Base-by-base conservation (phyloP, 2,113 vertebrate genomes). In the Cyphomyrus discorhynchus region DNA sequence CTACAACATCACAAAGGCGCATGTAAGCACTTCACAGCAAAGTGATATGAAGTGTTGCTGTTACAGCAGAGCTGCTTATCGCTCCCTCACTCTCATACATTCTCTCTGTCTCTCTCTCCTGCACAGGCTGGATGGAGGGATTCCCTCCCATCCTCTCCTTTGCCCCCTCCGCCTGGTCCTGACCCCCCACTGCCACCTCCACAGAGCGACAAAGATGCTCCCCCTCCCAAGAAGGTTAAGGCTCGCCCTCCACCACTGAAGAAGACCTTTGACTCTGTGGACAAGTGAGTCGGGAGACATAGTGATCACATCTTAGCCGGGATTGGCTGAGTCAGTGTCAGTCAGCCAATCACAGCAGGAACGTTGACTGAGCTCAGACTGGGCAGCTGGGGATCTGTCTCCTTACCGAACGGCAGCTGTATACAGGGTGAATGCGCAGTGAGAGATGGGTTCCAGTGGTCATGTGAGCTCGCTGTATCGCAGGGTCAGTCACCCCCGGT, bases 201-300 rank as follows among this genome's bases (percentile, higher is more conserved):
- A 85, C 95, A 1, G 93, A 95, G 90, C 83, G 96, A 94, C 94
- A 98, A 94, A 95, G 93, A 90, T 4, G 94, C 42, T 15, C 95
- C 94, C 1, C 89, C 93, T 9, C 92, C 42, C 92, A 98, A 98
- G 94, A 98, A 97, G 93, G 93, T 97, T 92, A 98, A 98, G 94
- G 96, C 96, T 86, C 97, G 97, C 52, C 97, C 97, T 35, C 97
- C 97, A 0, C 97, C 97, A 0, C 94, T 98, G 39, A 98, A 98
- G 95, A 97, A 96, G 93, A 97, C 97, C 0, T 98, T 98, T 91
- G 97, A 98, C 93, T 97, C 97, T 1, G 97, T 98, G 88, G 97
- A 98, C 95, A 98, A 97, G 97, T 98, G 94, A 97, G 97, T 96
- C 46, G 66, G 24, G 21, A 27, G 27, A 19, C 82, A 9, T 46